Conservation (phyloP, 2,113 vertebrate species). For the Cyanistes caeruleus region DNA sequence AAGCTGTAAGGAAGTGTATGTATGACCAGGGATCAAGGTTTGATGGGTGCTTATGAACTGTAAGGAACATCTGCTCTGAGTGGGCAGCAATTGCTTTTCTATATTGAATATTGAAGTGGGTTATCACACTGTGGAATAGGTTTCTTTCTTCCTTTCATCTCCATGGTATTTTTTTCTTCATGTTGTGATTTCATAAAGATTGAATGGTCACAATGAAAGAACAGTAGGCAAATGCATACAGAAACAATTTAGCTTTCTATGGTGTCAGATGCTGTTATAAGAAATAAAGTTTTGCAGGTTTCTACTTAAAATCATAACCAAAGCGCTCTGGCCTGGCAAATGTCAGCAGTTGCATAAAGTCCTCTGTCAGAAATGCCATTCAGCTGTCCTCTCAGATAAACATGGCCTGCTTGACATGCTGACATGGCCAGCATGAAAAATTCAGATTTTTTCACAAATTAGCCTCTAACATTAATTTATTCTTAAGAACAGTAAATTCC, state of each 20-base stretch:
- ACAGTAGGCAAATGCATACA: background rate
- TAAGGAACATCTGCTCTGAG: constrained; percentile 25
- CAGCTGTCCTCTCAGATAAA: background rate
- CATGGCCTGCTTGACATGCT: accelerated
- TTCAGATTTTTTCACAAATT: background rate
- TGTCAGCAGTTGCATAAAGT: background rate
- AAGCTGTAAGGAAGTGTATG: background rate
- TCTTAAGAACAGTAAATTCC: background rate
- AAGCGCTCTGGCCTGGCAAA: background rate
- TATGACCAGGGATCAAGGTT: background rate
- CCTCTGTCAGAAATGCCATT: background rate
- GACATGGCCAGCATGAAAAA: background rate
- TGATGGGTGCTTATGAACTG: constrained; percentile 21
- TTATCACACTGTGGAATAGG: background rate
- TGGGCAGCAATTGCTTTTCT: constrained; percentile 39
- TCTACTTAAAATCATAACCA: constrained; percentile 15
- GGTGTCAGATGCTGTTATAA: background rate
- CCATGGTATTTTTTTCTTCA: background rate
- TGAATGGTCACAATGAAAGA: constrained; percentile 8
- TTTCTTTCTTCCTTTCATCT: constrained; percentile 57
- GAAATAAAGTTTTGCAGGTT: background rate
- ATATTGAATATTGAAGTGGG: background rate
- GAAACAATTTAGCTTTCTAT: constrained; percentile 20
- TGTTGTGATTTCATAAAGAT: background rate
- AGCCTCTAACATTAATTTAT: background rate